Percentiles rank a stretch among this genome's conserved stretches.
Evolutionary conservation across 2,113 vertebrate species (phyloP).

Genomic region (Phalacrocorax brasilianus): DNA sequence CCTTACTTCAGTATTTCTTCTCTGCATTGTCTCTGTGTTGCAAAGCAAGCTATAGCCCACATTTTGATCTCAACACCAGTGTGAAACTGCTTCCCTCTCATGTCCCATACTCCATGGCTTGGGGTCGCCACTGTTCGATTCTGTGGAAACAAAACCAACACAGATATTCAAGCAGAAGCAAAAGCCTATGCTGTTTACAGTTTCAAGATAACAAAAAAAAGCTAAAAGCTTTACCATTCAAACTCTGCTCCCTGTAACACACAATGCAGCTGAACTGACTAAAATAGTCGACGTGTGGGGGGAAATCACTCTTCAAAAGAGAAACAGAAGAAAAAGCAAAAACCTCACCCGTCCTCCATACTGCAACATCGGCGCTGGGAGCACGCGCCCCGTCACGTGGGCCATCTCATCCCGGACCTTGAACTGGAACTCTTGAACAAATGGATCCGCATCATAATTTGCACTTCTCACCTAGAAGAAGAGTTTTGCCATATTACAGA

Average conservation of each 20-base stretch:
- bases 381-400: constrained; percentile 95
- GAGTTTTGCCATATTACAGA: not conserved
- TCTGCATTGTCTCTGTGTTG: constrained; percentile 96
- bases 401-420: constrained; percentile 99
- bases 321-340: not conserved
- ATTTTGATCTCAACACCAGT: constrained; percentile 99
- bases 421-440: constrained; percentile 98
- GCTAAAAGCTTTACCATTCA: not conserved
- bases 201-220: not conserved
- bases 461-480: constrained; percentile 91
- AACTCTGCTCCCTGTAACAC: not conserved
- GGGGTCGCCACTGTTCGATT: constrained; percentile 98
- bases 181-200: not conserved
- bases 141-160: constrained; percentile 72
- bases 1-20: constrained; percentile 98
- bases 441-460: constrained; percentile 96
- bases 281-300: rapidly evolving
- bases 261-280: not conserved
- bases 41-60: constrained; percentile 99
- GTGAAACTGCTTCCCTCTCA: constrained; percentile 98
- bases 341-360: constrained; percentile 96
- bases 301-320: not conserved
- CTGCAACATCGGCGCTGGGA: constrained; percentile 97
- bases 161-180: not conserved
- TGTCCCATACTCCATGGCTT: constrained; percentile 98